phyloP scores from a whole-genome alignment of 1,140 invertebrate genomes.

The Probaryconus sp. region DNA sequence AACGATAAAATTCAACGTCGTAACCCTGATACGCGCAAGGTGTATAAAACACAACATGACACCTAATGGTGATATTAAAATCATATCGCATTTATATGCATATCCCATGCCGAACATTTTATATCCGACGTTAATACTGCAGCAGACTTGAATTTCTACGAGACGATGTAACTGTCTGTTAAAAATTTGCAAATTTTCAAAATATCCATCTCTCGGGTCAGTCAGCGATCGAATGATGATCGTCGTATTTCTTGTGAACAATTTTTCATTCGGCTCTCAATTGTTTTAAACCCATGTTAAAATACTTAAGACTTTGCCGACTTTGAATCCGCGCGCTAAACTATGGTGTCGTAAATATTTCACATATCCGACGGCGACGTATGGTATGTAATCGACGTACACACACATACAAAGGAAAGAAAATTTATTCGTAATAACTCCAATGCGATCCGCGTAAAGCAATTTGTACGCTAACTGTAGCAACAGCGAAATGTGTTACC shows the following conservation, averaged over 20 bases:
- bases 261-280: too few relatives aligned
- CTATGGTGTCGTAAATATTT: constrained; percentile 4
- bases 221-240: too few relatives aligned
- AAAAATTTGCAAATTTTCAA: constrained; percentile 10
- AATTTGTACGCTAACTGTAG: background rate
- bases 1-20: constrained; percentile 16
- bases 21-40: constrained; percentile 6
- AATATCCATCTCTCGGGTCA: background rate
- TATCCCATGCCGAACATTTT: constrained; percentile 33
- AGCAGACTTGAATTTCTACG: constrained; percentile 8
- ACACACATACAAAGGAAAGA: constrained; percentile 12
- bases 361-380: constrained; percentile 1
- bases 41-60: constrained; percentile 20
- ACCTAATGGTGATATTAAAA: constrained; percentile 38
- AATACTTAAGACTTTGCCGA: too few relatives aligned
- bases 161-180: background rate
- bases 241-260: too few relatives aligned
- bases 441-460: constrained; percentile 6
- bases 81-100: constrained; percentile 36
- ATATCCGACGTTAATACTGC: constrained; percentile 31
- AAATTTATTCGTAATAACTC: constrained; percentile 31
- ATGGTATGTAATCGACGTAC: constrained; percentile 8
- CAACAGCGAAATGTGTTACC: constrained; percentile 1
- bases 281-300: too few relatives aligned
- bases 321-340: constrained; percentile 8